These are phyloP conservation scores for Stictocephala bisonia DNA, from an alignment of 2,888 invertebrate genomes.

Conservation along the genomic window DNA sequence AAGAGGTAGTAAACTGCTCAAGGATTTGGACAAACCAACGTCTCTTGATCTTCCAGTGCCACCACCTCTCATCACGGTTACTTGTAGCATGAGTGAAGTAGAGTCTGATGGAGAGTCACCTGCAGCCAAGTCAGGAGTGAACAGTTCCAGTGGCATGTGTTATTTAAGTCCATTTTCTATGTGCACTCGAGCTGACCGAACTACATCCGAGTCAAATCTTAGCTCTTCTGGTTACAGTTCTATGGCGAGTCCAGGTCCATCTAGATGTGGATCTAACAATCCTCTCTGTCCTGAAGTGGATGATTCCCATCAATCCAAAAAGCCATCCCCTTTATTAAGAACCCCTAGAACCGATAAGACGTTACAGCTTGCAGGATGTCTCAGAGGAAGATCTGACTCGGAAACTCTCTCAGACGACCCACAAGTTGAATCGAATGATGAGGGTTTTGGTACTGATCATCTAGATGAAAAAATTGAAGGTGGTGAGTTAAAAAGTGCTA, in stretches of 20 bases:
- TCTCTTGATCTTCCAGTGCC: conserved; percentile 72
- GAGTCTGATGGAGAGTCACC: conserved; percentile 79
- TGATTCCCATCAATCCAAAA: conserved; percentile 67
- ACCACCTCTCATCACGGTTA: conserved; percentile 79
- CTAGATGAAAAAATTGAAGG: conserved; percentile 79
- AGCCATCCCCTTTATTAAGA: conserved; percentile 73
- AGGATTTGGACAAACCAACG: conserved; percentile 73
- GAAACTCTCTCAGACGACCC: conserved; percentile 80
- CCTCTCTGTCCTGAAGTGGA: conserved; percentile 82
- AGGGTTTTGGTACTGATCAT: conserved; percentile 81
- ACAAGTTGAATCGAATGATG: conserved; percentile 78
- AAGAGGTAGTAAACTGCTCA: conserved; percentile 62
- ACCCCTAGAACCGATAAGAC: conserved; percentile 66
- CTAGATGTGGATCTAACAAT: conserved; percentile 84
- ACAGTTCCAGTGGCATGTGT: conserved; percentile 70
- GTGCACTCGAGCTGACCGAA: conserved; percentile 77
- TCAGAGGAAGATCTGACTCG: conserved; percentile 75
- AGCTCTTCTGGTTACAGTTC: conserved; percentile 88
- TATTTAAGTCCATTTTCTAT: conserved; percentile 84
- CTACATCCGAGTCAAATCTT: conserved; percentile 84
- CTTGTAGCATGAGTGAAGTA: conserved; percentile 78
- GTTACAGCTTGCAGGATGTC: conserved; percentile 67
- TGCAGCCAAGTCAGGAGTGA: conserved; percentile 61
- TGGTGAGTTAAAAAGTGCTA: conserved; percentile 75
- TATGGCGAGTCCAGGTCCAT: conserved; percentile 86